These are phyloP conservation scores for Drosophila micromelanica DNA, from an alignment of 1,140 invertebrate genomes.

Conservation along the genomic window DNA sequence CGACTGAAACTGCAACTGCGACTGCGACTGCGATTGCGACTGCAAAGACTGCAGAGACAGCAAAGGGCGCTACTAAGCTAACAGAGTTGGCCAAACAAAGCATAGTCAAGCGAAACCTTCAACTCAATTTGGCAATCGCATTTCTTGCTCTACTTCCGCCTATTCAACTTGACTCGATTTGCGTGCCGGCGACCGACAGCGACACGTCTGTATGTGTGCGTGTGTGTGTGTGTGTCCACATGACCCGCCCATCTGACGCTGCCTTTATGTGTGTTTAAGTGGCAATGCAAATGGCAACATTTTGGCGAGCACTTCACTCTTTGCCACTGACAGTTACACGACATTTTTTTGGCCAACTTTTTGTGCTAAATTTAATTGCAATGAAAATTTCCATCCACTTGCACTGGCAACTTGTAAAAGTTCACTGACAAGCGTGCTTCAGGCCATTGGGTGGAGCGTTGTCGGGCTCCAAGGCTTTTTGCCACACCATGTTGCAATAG, in stretches of 20 bases:
- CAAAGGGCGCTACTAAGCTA: conserved; percentile 62
- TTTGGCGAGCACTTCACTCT: conserved; percentile 74
- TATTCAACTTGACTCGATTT: conserved; percentile 83
- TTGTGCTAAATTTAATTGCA: conserved; percentile 81
- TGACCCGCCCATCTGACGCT: conserved; percentile 19
- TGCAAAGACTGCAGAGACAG: conserved; percentile 29
- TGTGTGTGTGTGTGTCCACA: conserved; percentile 19
- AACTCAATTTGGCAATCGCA: conserved; percentile 83
- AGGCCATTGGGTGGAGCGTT: neutral
- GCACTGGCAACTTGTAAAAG: conserved; percentile 42
- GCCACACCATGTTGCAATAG: conserved; percentile 2
- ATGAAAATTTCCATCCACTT: conserved; percentile 66
- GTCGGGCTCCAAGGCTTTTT: conserved; percentile 2
- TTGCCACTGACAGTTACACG: conserved; percentile 72
- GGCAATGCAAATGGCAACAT: conserved; percentile 82
- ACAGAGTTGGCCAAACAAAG: conserved; percentile 79
- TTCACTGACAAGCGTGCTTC: conserved; percentile 44
- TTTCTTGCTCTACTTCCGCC: conserved; percentile 82
- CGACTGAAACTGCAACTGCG: conserved; percentile 19
- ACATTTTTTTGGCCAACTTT: conserved; percentile 61
- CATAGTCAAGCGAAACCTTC: conserved; percentile 83
- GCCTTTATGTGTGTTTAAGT: conserved; percentile 80
- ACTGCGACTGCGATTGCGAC: conserved; percentile 8
- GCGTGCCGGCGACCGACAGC: conserved; percentile 67
- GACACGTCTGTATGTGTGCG: conserved; percentile 38